A percentile compares a stretch with the other conserved stretches of the same genome.
Conservation (phyloP, 2,888 invertebrate genomes). For the Falcaria lacertinaria region DNA sequence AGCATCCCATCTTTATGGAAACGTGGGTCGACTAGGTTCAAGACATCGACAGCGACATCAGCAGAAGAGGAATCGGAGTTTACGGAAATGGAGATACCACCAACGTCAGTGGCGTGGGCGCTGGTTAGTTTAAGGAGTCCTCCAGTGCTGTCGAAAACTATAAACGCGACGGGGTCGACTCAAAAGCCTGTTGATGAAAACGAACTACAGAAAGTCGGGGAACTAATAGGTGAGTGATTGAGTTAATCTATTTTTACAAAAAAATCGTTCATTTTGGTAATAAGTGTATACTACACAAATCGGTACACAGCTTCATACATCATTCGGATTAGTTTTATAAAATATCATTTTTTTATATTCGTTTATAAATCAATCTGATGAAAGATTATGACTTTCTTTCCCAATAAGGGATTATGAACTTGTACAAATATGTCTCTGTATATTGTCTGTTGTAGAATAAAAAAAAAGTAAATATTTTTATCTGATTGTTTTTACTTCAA, state of each 20-base stretch:
- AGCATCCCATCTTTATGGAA: conserved; percentile 71
- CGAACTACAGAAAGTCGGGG: conserved; percentile 66
- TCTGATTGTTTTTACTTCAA: background rate
- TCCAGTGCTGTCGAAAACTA: conserved; percentile 40
- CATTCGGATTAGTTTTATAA: too few species aligned
- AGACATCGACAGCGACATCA: conserved; percentile 47
- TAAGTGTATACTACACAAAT: too few species aligned
- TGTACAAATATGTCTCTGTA: too few species aligned
- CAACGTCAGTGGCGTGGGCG: conserved; percentile 75
- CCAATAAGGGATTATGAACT: too few species aligned
- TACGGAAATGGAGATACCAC: conserved; percentile 66
- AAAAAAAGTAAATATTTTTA: too few species aligned
- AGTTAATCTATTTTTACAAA: background rate
- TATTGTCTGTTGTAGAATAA: too few species aligned
- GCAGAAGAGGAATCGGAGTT: conserved; percentile 39
- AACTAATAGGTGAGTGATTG: conserved; percentile 49
- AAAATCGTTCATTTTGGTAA: too few species aligned
- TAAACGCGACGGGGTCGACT: conserved; percentile 40
- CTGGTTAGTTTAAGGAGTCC: conserved; percentile 67
- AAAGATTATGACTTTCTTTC: too few species aligned
- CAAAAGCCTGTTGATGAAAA: conserved; percentile 60
- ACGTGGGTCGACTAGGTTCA: conserved; percentile 70
- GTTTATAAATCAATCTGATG: too few species aligned
- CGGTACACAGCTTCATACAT: too few species aligned
- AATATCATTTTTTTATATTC: too few species aligned